Evolutionary conservation across 2,888 invertebrate species (phyloP).

Genomic region (Hirtodrosophila histrioides): DNA sequence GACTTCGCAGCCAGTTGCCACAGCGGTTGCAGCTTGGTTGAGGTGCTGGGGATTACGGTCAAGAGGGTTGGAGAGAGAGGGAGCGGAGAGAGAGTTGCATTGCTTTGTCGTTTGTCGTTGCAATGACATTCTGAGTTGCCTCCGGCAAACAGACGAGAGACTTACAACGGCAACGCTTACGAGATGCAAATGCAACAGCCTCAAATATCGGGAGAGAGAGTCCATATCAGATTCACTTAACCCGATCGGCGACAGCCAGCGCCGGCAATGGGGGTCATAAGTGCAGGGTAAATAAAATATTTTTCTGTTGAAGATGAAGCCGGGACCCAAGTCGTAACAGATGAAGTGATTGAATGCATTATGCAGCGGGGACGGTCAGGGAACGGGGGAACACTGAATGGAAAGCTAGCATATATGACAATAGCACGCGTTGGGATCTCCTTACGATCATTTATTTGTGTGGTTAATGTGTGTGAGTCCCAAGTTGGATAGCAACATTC

Average conservation of each 20-base stretch:
- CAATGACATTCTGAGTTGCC: constrained; percentile 61
- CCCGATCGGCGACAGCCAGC: constrained; percentile 62
- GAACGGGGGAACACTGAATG: constrained; percentile 16
- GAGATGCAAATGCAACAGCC: constrained; percentile 61
- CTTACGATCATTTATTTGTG: constrained; percentile 36
- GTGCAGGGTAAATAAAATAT: constrained; percentile 78
- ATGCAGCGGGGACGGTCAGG: constrained; percentile 31
- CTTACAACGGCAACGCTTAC: constrained; percentile 20
- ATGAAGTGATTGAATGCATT: constrained; percentile 77
- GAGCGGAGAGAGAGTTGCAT: constrained; percentile 1
- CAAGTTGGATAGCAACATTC: constrained; percentile 29
- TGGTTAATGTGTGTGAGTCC: constrained; percentile 7
- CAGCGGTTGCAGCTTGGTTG: constrained; percentile 22
- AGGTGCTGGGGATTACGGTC: constrained; percentile 25
- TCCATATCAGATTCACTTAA: constrained; percentile 77
- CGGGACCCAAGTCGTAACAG: constrained; percentile 48
- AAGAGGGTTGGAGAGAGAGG: constrained; percentile 4
- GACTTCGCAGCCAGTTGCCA: constrained; percentile 8
- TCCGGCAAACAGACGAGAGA: constrained; percentile 23
- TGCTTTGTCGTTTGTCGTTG: constrained; percentile 40
- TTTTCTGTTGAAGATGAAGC: constrained; percentile 40
- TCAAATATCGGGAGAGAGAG: constrained; percentile 18
- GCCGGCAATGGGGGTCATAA: constrained; percentile 72
- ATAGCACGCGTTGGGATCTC: constrained; percentile 68
- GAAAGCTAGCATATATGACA: constrained; percentile 50